Evolutionary conservation across 2,888 invertebrate species (phyloP), one percentile per base, ranked within the genome.

Genomic region (Metopia argyrocephala): DNA sequence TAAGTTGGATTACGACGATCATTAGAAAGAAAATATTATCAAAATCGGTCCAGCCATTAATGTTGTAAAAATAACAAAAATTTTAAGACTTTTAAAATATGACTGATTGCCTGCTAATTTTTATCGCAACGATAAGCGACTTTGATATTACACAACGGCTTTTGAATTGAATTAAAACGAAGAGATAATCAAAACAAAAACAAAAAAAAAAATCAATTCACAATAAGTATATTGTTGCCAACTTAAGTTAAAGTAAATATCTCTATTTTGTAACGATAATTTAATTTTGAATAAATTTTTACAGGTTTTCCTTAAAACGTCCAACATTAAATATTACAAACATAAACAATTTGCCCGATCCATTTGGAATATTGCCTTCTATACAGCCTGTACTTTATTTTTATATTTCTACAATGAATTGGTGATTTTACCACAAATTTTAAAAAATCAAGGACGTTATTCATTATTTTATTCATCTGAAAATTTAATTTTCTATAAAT

Each of bases 281-380:
- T 48, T 57, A 5, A 38, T 15, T 28, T 28, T 6, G 6, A 12
- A 25, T 9, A 6, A 25, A 5, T 25, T 15, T 75, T 85, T 86
- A 9, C 82, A 90, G 90, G 83, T 89, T 62, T 90, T 90, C 78
- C 83, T 90, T n/a, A 90, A 87, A 82, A 85, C 88, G 27, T 89
- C 90, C 38, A 88, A 86, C 74, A 86, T 90, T 4, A 87, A 89
- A 80, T 89, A 86, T 78, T 90, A 90, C 75, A 90, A 90, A 82
- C 88, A 89, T 7, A 88, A 87, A 79, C 91, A 90, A 76, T 89
- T 90, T 50, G 87, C 88, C 0, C 87, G 90, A 1, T 85, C 89
- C 18, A 85, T 91, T 50, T 90, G 91, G 90, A 90, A 89, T 78
- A 88, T 90, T 52, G 88, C 90, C 20, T 90, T 90, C 76, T 89